Base-by-base conservation (phyloP, 2,888 invertebrate species). In the Pemphredon lugubris region DNA sequence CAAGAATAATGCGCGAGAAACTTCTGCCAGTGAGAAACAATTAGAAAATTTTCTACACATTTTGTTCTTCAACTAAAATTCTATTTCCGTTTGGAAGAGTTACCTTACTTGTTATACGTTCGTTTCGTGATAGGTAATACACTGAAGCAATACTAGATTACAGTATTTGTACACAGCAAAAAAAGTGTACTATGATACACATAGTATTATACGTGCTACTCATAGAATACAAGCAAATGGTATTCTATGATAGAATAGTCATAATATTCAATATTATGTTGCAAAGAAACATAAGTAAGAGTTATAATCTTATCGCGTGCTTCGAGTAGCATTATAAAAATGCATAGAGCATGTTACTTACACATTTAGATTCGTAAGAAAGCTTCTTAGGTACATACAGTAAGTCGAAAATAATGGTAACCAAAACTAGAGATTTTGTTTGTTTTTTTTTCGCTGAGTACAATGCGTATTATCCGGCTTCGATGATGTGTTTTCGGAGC, bases 261-360 rank as follows among this genome's bases (percentile, higher is more conserved):
- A 26, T 42, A 53, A 48, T 48, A 18, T 54, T 69, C 40, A 47
- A 47, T 39, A 30, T 32, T 20, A 26, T 39, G 40, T 51, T 47
- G n/a, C 30, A 42, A 34, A 23, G 37, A 44, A 39, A 57, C 42
- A 26, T 30, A 63, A 47, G 53, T 72, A 63, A 63, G 58, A 63
- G 58, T 44, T 11, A 47, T 3, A 42, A 42, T 16, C 16, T 18
- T 42, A 42, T 57, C 47, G n/a, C n/a, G 63, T 69, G 51, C 47
- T 55, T 18, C 20, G 23, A 45, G 13, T 26, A 61, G 57, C 47
- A 61, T 57, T 69, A 51, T 57, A 60, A 61, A 61, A 71, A 61
- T 53, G 71, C 51, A 37, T 70, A 70, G 60, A 53, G 45, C 18
- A 51, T 60, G 32, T 57, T 42, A 57, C 40, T 68, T 55, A 70